Conservation (phyloP, 2,888 invertebrate species). For the Agrotis exclamationis region DNA sequence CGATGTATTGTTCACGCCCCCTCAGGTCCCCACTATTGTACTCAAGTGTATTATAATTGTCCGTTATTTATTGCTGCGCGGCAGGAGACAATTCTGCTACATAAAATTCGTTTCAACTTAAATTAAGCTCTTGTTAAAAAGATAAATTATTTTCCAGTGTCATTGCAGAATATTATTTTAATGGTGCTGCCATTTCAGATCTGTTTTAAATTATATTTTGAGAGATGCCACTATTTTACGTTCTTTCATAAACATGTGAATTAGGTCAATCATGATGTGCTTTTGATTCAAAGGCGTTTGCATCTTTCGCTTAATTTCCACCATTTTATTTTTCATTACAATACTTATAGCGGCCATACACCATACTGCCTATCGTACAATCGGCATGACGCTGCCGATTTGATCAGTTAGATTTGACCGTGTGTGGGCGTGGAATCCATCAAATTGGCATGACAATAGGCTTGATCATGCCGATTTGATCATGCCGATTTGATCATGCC, state of each 20-base stretch:
- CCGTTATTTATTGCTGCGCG: slow-evolving; percentile 79
- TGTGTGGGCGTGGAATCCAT: no score
- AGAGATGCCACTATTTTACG: not conserved
- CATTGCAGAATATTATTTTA: slow-evolving; percentile 30
- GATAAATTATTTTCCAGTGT: slow-evolving; percentile 33
- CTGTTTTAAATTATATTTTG: not conserved
- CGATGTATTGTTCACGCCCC: slow-evolving; percentile 76
- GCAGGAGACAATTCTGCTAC: slow-evolving; percentile 71
- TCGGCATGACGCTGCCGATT: no score
- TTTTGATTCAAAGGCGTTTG: not conserved
- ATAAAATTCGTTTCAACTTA: slow-evolving; percentile 65
- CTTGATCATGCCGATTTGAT: no score
- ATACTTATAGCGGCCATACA: no score
- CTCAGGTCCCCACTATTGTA: slow-evolving; percentile 76
- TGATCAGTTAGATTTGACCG: no score
- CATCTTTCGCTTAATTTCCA: not conserved
- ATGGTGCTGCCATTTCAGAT: not conserved
- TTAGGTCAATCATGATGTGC: not conserved
- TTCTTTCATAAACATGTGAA: not conserved
- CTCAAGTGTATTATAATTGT: slow-evolving; percentile 82
- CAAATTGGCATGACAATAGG: no score
- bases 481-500: no score
- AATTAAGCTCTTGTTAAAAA: slow-evolving; percentile 59
- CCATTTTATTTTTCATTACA: not conserved
- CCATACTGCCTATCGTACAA: no score